phyloP scores from a whole-genome alignment of 2,797 vertebrate genomes.

The Crypturellus tataupa region DNA sequence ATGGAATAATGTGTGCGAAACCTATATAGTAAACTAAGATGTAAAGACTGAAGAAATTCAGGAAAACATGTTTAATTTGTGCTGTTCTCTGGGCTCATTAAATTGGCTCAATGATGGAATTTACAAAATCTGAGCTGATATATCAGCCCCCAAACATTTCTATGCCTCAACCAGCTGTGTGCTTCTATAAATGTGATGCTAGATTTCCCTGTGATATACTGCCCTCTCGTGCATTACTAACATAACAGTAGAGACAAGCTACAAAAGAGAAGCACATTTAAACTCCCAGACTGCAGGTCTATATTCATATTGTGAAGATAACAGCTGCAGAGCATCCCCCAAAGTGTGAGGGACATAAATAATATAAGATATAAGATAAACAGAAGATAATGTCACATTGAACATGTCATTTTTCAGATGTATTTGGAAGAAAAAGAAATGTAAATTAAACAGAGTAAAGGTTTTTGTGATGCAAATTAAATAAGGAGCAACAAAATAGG shows the following conservation, averaged over 20 bases:
- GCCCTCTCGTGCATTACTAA: conserved; percentile 78
- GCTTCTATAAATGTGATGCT: neutral
- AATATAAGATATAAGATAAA: neutral
- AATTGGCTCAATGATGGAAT: conserved; percentile 59
- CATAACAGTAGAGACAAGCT: neutral
- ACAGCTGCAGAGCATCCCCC: neutral
- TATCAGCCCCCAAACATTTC: conserved; percentile 47
- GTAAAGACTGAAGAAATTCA: conserved; percentile 58
- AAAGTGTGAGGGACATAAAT: neutral
- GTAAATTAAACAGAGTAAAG: neutral
- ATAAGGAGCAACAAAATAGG: neutral
- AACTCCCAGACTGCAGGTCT: neutral
- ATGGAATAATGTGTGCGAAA: conserved; percentile 2
- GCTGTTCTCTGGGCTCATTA: conserved; percentile 71
- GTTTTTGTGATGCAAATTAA: neutral
- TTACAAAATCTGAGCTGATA: conserved; percentile 70
- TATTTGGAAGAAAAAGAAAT: neutral
- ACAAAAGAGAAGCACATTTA: neutral
- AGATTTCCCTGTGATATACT: conserved; percentile 76
- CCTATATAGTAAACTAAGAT: conserved; percentile 34
- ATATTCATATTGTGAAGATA: neutral
- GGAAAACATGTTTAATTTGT: conserved; percentile 78
- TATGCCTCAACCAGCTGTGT: conserved; percentile 9
- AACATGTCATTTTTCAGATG: neutral
- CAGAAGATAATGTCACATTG: neutral